Evolutionary conservation across 2,888 invertebrate genomes (phyloP), one percentile per base, ranked within the genome.

Genomic region (Caenorhabditis becei): DNA sequence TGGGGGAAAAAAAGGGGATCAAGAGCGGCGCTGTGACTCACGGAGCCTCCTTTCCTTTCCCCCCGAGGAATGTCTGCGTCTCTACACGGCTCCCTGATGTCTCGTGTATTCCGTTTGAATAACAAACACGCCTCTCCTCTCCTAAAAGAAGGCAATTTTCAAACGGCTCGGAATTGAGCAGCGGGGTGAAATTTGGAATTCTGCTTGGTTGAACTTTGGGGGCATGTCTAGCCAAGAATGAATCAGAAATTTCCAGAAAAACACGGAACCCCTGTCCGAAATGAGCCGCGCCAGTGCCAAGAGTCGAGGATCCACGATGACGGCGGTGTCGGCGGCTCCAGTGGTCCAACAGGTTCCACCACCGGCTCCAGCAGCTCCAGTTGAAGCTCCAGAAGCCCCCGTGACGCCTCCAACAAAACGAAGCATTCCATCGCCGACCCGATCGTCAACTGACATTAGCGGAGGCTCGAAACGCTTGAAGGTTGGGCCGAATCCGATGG

Each of bases 381-480:
- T 28, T 37, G 70, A 51, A 16, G 53, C 53, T 11, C 47, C 16
- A 28, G 10, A 7, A 20, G 23, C 7, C 1, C 20, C 20, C 7
- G 49, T 18, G 20, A 4, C 18, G 3, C 49, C 18, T 16, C 20
- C 2, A 49, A 4, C 7, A 5, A 23, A 7, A 7, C 4, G 8
- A 14, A 63, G 44, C 14, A 28, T 56, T 16, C 62, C 62, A 18
- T 63, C 44, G 0, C 61, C 62, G 11, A 44, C 71, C 4, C 41
- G 24, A 18, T 56, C 54, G 23, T 51, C 32, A 14, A 51, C 74
- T 18, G 74, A 74, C 28, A 18, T 74, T 18, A 32, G 35, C 23
- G 74, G 51, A 8, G 74, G 74, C 4, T 63, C 74, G 8, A 53
- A 56, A 37, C 65, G 74, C 1, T n/a, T 66, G 18, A 74, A 74